Percentiles rank a stretch among this genome's conserved stretches.
Conservation (phyloP, 37 sponge, comb jelly and placozoan genomes). For the Oscarella lobularis region DNA sequence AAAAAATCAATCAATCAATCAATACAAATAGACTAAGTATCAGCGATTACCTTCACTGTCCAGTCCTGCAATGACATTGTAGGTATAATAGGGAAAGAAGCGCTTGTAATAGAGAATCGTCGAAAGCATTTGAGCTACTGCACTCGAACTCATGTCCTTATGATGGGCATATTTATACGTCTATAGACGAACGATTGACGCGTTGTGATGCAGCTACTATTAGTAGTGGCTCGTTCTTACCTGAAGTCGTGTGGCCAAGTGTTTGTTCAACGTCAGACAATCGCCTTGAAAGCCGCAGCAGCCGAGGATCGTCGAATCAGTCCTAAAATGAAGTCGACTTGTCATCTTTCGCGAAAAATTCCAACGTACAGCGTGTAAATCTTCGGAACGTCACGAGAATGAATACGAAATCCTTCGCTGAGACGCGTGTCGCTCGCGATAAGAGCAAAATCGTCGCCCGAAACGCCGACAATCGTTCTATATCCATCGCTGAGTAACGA, state of each 20-base stretch:
- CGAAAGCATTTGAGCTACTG: slow-evolving; percentile 75
- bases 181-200: slow-evolving; percentile 4
- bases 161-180: slow-evolving; percentile 49
- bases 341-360: too few relatives aligned
- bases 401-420: too few relatives aligned
- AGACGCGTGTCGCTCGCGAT: too few relatives aligned
- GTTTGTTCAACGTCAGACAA: slow-evolving; percentile 76
- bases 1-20: background rate
- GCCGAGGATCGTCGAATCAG: slow-evolving; percentile 43
- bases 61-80: slow-evolving; percentile 89
- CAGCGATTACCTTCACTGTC: slow-evolving; percentile 79
- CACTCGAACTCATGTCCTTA: slow-evolving; percentile 51
- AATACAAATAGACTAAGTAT: slow-evolving; percentile 7
- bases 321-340: too few relatives aligned
- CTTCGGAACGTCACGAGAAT: slow-evolving; percentile 73
- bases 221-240: slow-evolving; percentile 33
- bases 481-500: too few relatives aligned
- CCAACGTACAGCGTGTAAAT: too few relatives aligned
- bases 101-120: slow-evolving; percentile 75
- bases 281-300: slow-evolving; percentile 97
- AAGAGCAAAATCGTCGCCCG: slow-evolving; percentile 90
- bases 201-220: background rate
- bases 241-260: slow-evolving; percentile 38
- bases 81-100: slow-evolving; percentile 94
- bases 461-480: too few relatives aligned